These are phyloP conservation scores for Caenorhabditis virilis DNA, from an alignment of 2,888 invertebrate species.

Conservation along the genomic window DNA sequence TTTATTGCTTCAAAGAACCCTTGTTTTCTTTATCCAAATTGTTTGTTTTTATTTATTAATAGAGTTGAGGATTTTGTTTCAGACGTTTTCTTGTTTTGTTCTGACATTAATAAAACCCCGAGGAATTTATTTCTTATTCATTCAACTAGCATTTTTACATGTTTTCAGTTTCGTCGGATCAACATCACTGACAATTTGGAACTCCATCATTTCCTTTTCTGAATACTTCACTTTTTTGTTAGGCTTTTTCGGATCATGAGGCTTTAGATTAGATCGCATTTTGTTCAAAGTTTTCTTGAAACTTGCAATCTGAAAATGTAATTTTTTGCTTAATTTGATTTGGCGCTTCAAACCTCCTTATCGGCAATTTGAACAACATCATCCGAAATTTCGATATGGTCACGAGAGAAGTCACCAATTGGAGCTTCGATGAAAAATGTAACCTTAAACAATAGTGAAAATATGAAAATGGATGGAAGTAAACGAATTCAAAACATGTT, in stretches of 20 bases:
- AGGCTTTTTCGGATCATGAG: background rate
- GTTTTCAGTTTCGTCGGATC: conserved; percentile 45
- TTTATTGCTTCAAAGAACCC: conserved; percentile 7
- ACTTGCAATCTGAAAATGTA: conserved; percentile 27
- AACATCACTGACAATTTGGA: conserved; percentile 41
- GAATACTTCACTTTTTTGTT: background rate
- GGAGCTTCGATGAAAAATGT: conserved; percentile 47
- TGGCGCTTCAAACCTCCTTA: conserved; percentile 31
- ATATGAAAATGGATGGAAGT: too few species aligned
- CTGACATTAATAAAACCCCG: background rate
- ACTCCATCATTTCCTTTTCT: conserved; percentile 16
- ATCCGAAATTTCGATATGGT: conserved; percentile 47
- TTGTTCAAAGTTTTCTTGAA: conserved; percentile 18
- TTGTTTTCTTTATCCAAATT: conserved; percentile 1
- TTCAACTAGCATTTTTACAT: conserved; percentile 44
- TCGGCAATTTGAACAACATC: conserved; percentile 52
- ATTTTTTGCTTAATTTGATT: background rate
- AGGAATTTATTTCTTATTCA: too few species aligned
- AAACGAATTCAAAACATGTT: too few species aligned
- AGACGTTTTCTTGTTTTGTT: background rate
- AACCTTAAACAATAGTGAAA: conserved; percentile 8
- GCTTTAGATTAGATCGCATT: background rate
- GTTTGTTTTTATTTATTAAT: conserved; percentile 4
- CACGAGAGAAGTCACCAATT: conserved; percentile 38
- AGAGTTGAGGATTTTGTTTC: background rate